These are phyloP conservation scores for Cheilinus undulatus DNA, from an alignment of 2,113 vertebrate species.

Conservation along the genomic window DNA sequence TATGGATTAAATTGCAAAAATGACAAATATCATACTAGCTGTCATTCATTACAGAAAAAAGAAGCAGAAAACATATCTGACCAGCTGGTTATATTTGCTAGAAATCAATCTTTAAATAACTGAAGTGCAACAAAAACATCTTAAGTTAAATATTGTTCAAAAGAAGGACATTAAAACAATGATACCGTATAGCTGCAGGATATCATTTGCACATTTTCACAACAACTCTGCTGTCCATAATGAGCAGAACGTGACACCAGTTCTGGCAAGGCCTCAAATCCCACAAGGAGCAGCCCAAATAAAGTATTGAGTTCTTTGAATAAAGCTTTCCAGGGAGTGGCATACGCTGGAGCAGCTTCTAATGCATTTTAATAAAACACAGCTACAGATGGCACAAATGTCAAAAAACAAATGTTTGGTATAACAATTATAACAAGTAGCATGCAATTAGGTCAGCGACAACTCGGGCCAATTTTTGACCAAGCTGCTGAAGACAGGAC, in stretches of 20 bases:
- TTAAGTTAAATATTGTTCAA: no score
- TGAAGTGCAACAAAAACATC: no score
- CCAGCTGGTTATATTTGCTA: no score
- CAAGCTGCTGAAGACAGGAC: no score
- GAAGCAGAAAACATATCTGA: no score
- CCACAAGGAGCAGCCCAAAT: slow-evolving; percentile 7
- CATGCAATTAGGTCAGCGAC: not conserved
- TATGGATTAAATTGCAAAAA: no score
- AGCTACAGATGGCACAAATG: slow-evolving; percentile 58
- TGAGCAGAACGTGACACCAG: slow-evolving; percentile 21
- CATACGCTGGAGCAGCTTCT: slow-evolving; percentile 31
- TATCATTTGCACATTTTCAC: not conserved
- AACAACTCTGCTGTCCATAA: slow-evolving; percentile 8
- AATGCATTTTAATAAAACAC: slow-evolving; percentile 59
- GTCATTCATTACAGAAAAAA: no score
- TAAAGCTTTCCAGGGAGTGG: slow-evolving; percentile 17
- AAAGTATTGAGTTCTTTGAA: not conserved
- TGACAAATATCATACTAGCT: no score
- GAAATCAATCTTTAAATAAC: no score
- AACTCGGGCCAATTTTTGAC: not conserved
- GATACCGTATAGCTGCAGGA: not conserved
- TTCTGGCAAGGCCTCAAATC: slow-evolving; percentile 4
- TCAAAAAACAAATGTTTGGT: slow-evolving; percentile 37
- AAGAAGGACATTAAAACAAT: no score
- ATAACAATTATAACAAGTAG: slow-evolving; percentile 9